Evolutionary conservation across 1,140 invertebrate genomes (phyloP).

Genomic region (Drosophila ercepeae): DNA sequence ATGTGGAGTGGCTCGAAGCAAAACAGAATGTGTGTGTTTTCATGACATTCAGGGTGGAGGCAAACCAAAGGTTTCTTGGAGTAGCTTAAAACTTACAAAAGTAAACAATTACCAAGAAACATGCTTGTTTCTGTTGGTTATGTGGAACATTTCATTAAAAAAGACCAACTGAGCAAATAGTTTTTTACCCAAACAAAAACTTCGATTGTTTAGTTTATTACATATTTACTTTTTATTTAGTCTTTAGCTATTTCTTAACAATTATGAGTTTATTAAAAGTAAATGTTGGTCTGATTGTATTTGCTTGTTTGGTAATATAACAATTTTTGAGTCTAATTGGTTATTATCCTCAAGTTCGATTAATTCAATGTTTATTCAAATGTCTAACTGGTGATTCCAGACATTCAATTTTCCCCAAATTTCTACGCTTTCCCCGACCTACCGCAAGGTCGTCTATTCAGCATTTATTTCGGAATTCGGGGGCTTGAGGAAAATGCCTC

Average conservation of each 20-base stretch:
- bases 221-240: not conserved
- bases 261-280: too few relatives aligned
- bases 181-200: not conserved
- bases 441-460: conserved; percentile 12
- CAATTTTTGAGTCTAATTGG: too few relatives aligned
- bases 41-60: not conserved
- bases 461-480: conserved; percentile 1
- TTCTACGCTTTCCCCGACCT: too few relatives aligned
- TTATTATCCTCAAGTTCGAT: too few relatives aligned
- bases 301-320: too few relatives aligned
- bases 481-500: conserved; percentile 28
- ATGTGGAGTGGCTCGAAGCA: conserved; percentile 1
- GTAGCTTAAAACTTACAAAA: not conserved
- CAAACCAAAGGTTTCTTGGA: conserved; percentile 9
- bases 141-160: not conserved
- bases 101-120: not conserved
- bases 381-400: not conserved
- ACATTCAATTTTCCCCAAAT: not conserved
- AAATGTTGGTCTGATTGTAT: too few relatives aligned
- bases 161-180: not conserved
- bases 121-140: not conserved
- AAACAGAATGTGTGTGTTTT: not conserved
- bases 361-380: not conserved
- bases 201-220: not conserved
- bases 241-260: too few relatives aligned